Percentiles rank a stretch among this genome's conserved stretches.
phyloP scores from a whole-genome alignment of 1,140 invertebrate species.

The Brachionus rubens region DNA sequence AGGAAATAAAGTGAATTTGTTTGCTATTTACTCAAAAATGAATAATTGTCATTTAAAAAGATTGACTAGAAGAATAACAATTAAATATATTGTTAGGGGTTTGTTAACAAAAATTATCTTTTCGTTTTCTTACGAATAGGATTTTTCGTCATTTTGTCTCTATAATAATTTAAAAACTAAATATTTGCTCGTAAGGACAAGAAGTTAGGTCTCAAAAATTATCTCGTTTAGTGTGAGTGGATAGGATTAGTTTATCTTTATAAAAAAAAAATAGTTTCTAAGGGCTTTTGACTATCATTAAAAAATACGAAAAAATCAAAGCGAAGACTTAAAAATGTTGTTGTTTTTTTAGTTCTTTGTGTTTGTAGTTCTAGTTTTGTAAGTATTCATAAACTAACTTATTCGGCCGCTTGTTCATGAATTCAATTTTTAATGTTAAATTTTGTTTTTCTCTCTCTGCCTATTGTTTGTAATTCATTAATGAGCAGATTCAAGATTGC shows the following conservation, averaged over 20 bases:
- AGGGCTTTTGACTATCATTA: too few species aligned
- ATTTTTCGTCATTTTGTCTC: conserved; percentile 11
- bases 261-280: too few species aligned
- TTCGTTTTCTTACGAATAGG: too few species aligned
- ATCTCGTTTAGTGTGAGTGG: conserved; percentile 3
- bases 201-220: too few species aligned
- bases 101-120: neutral
- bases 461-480: neutral
- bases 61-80: conserved; percentile 4
- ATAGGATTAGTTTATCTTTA: too few species aligned
- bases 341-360: neutral
- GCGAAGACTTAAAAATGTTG: neutral
- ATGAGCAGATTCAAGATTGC: neutral
- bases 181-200: too few species aligned
- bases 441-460: too few species aligned
- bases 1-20: conserved; percentile 26
- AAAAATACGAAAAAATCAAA: too few species aligned
- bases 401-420: too few species aligned
- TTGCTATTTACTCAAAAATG: conserved; percentile 31
- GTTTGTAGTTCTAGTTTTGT: conserved; percentile 28
- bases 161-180: conserved; percentile 3
- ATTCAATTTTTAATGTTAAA: too few species aligned
- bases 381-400: conserved; percentile 8
- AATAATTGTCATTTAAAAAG: conserved; percentile 30
- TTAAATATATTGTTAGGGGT: neutral